Conservation (phyloP, 2,888 invertebrate species). For the Diogma glabrata region DNA sequence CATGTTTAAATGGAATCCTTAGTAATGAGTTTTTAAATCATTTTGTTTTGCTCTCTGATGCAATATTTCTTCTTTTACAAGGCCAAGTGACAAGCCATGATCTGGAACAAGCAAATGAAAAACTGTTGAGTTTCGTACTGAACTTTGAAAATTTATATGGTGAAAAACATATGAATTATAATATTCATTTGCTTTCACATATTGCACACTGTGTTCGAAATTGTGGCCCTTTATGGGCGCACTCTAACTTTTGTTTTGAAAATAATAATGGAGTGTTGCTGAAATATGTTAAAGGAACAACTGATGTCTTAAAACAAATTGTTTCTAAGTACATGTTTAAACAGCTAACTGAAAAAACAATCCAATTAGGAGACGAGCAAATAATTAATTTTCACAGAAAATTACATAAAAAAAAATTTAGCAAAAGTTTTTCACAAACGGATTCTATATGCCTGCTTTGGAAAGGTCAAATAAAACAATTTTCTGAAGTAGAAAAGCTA, state of each 20-base stretch:
- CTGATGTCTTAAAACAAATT: constrained; percentile 7
- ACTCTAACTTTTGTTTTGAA: constrained; percentile 1
- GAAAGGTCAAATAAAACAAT: background rate
- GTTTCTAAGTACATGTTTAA: constrained; percentile 1
- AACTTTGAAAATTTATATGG: constrained; percentile 10
- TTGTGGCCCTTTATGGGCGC: constrained; percentile 8
- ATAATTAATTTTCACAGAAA: background rate
- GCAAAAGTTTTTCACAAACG: background rate
- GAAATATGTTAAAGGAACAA: background rate
- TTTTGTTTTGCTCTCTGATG: background rate
- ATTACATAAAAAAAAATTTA: background rate
- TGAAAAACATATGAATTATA: constrained; percentile 6
- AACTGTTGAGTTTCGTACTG: background rate
- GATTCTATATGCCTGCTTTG: background rate
- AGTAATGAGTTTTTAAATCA: background rate
- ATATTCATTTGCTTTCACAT: constrained; percentile 7
- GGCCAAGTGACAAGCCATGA: background rate
- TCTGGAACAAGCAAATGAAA: background rate
- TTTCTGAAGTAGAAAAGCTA: background rate
- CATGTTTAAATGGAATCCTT: background rate
- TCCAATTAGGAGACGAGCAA: background rate
- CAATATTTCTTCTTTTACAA: background rate
- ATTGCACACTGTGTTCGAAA: background rate
- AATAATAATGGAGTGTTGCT: background rate
- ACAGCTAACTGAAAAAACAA: background rate